Base-by-base conservation (phyloP, 2,888 invertebrate genomes). In the Cetonia aurata region DNA sequence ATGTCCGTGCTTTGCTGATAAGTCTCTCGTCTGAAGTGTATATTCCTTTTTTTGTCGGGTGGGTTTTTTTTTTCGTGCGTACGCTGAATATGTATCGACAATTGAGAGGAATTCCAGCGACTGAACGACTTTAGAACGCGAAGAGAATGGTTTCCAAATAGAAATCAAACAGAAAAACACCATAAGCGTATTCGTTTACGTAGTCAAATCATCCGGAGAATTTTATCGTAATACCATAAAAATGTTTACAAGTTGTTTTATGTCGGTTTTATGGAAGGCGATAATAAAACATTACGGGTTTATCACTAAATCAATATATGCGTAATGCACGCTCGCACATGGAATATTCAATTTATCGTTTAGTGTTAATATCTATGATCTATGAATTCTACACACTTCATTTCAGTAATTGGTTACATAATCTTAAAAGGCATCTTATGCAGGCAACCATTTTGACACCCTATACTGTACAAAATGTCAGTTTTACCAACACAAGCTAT, bases 1-100 rank as follows among this genome's bases (percentile, higher is more conserved):
- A 37, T 37, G 62, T 65, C 62, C 37, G 15, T 37, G 37, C 10
- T 9, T 37, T 31, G 52, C 50, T 50, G 62, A 65, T 65, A 65
- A 65, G 62, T 50, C 48, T 65, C 50, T 65, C 50, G 50, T 65
- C 48, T 65, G 48, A 65, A 65, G 62, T 65, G 62, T 52, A 50
- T 50, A 65, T 46, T 50, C 17, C 62, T 65, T 50, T 65, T 65
- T 42, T 57, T 19, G 48, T 31, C 17, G 48, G 12, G 37, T 37
- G 8, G 1, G 33, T 3, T 33, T 37, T 10, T 8, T 8, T 65
- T 65, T 65, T 50, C 50, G 15, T 19, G 12, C 2, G 12, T 19
- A 19, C 33, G 9, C 33, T 33, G 48, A 15, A 62, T 50, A 65
- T 65, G 62, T 65, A 65, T 65, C 50, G 62, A 33, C 41, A 65